phyloP scores from a whole-genome alignment of 2,797 vertebrate species.

The Manis javanica region DNA sequence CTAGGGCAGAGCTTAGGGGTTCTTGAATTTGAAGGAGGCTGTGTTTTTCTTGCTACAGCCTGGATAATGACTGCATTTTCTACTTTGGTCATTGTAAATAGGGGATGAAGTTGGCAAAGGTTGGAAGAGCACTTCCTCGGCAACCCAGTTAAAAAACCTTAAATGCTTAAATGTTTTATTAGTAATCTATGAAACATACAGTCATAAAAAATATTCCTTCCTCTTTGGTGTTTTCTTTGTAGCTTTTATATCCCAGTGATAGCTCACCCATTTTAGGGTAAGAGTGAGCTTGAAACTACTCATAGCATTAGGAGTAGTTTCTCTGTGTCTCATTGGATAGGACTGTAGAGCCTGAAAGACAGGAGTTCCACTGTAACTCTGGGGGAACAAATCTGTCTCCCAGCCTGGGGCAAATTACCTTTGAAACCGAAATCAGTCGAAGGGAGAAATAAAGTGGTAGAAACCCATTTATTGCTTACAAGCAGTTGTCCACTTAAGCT shows the following conservation, averaged over 20 bases:
- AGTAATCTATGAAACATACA: neutral
- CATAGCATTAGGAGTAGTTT: neutral
- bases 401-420: too few species aligned
- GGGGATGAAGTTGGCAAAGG: neutral
- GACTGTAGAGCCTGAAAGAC: neutral
- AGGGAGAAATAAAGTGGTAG: too few species aligned
- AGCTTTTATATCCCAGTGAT: neutral
- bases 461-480: too few species aligned
- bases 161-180: neutral
- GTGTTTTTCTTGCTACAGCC: neutral
- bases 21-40: neutral
- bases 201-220: neutral
- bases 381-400: too few species aligned
- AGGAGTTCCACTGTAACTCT: too few species aligned
- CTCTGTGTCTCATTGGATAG: neutral
- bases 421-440: too few species aligned
- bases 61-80: neutral
- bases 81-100: neutral
- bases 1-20: neutral
- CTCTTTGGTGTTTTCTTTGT: slow-evolving; percentile 1
- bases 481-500: too few species aligned
- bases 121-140: neutral
- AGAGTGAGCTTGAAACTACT: neutral
- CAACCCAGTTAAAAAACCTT: neutral
- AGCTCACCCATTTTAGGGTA: neutral